These are phyloP conservation scores for Xanthorhoe spadicearia DNA, from an alignment of 2,888 invertebrate genomes.

Conservation along the genomic window DNA sequence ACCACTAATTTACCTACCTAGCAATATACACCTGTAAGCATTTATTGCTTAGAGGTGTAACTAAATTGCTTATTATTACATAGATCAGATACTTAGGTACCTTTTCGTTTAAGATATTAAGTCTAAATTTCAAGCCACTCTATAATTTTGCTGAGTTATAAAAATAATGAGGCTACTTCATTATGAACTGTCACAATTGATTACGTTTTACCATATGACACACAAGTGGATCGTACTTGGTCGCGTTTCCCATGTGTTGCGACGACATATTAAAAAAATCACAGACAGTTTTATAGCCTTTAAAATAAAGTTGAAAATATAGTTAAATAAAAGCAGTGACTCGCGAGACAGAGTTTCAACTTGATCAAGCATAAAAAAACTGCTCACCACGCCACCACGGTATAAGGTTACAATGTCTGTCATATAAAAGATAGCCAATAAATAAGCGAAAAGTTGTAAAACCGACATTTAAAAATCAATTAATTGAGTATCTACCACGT, in stretches of 20 bases:
- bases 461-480: background rate
- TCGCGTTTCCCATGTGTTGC: slow-evolving; percentile 61
- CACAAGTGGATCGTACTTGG: slow-evolving; percentile 58
- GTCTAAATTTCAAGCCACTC: background rate
- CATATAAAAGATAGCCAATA: slow-evolving; percentile 27
- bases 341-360: slow-evolving; percentile 75
- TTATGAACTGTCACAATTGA: slow-evolving; percentile 52
- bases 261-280: slow-evolving; percentile 46
- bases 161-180: slow-evolving; percentile 39
- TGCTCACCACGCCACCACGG: slow-evolving; percentile 68
- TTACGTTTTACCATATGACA: slow-evolving; percentile 64
- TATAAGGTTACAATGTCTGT: slow-evolving; percentile 63
- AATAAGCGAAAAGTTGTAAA: slow-evolving; percentile 12
- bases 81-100: too few relatives aligned
- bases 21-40: too few relatives aligned
- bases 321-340: slow-evolving; percentile 63
- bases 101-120: background rate
- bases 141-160: background rate
- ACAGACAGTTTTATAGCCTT: slow-evolving; percentile 44
- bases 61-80: too few relatives aligned
- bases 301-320: slow-evolving; percentile 47
- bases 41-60: too few relatives aligned
- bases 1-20: too few relatives aligned
- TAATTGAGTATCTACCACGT: background rate
- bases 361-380: slow-evolving; percentile 79